Percentiles rank a stretch among this genome's conserved stretches.
These are phyloP conservation scores for Myotis pilosus DNA, from an alignment of 2,797 vertebrate species.

Conservation along the genomic window DNA sequence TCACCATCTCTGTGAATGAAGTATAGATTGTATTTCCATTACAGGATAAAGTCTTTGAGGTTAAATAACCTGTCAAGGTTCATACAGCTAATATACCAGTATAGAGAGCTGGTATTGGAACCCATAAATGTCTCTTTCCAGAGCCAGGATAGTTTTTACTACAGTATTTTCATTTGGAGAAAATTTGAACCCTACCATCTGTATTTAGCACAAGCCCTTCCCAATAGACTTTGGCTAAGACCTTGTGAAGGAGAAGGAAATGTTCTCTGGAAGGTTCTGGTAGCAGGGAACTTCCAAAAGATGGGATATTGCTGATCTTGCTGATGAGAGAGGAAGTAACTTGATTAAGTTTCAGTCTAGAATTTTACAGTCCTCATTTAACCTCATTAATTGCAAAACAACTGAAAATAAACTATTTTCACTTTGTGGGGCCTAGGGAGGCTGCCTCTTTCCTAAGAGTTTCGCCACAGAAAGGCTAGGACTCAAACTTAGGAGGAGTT, in stretches of 20 bases:
- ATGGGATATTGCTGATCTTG: not conserved
- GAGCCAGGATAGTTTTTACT: not conserved
- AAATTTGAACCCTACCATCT: not conserved
- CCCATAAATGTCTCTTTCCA: not conserved
- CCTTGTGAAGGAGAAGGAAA: not conserved
- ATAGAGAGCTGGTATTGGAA: not conserved
- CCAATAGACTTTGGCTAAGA: not conserved
- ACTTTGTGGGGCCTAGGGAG: not conserved
- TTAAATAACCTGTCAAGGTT: not conserved
- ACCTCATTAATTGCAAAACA: slow-evolving; percentile 43
- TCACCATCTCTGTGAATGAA: not conserved
- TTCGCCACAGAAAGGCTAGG: not conserved
- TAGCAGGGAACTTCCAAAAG: not conserved
- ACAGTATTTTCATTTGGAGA: not conserved
- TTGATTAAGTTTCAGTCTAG: slow-evolving; percentile 13
- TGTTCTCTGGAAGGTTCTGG: not conserved
- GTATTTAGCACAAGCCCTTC: not conserved
- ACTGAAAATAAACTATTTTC: not conserved
- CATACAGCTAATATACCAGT: not conserved
- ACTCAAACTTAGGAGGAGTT: not conserved
- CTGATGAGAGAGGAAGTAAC: not conserved
- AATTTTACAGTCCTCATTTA: slow-evolving; percentile 14
- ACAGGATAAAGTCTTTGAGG: not conserved
- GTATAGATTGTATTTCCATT: not conserved
- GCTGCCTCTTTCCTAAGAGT: not conserved